Evolutionary conservation across 2,888 invertebrate species (phyloP).

Genomic region (Zele albiditarsus): DNA sequence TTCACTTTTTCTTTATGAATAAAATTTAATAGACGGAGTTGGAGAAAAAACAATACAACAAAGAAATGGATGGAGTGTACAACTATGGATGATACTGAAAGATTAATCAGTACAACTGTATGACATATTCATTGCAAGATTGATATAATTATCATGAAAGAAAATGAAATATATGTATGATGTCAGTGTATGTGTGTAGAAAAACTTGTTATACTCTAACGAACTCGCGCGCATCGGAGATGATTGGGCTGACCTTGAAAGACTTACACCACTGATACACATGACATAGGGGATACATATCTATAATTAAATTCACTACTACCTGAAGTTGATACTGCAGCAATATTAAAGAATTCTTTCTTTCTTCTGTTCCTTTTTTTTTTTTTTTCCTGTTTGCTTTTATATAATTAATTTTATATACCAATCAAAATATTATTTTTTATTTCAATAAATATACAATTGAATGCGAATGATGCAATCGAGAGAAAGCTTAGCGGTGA

Average conservation of each 20-base stretch:
- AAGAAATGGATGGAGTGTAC: conserved; percentile 4
- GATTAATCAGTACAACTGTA: conserved; percentile 30
- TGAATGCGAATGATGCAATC: conserved; percentile 16
- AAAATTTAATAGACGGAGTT: not conserved
- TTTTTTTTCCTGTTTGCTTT: not conserved
- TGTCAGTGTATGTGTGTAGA: conserved; percentile 33
- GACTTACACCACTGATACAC: conserved; percentile 54
- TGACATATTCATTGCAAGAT: conserved; percentile 13
- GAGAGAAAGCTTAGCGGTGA: conserved; percentile 32
- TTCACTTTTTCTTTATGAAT: conserved; percentile 1
- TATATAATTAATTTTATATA: not conserved
- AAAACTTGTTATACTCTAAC: conserved; percentile 58
- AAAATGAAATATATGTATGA: not conserved
- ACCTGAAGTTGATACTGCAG: not conserved
- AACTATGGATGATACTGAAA: conserved; percentile 18
- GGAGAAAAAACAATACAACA: not conserved
- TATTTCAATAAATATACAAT: conserved; percentile 7
- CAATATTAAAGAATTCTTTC: no score
- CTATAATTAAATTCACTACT: conserved; percentile 49
- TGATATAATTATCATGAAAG: conserved; percentile 4
- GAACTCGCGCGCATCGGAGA: conserved; percentile 54
- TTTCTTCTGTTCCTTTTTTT: no score
- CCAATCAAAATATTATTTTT: not conserved
- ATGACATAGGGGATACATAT: no score
- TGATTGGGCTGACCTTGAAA: conserved; percentile 64